Base-by-base conservation (phyloP, 2,113 vertebrate genomes). In the Percopsis transmontana region DNA sequence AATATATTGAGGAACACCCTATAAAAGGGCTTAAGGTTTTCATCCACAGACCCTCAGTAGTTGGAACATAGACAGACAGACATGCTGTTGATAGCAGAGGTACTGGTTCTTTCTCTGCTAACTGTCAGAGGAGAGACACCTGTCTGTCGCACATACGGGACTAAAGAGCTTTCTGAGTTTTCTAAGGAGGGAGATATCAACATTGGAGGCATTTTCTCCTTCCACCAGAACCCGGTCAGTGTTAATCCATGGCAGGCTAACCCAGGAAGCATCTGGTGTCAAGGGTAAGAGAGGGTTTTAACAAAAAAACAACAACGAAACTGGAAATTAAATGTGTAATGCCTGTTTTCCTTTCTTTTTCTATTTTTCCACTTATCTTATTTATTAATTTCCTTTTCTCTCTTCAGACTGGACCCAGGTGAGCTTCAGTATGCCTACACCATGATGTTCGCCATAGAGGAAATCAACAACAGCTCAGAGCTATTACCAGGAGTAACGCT, bases 191-290 rank as follows among this genome's bases (percentile, higher is more conserved):
- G 91, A 42, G 85, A 91, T 64, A 75, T 91, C 66, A 87, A 74
- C 66, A 89, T 93, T 75, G 92, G 92, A 75, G 92, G 89, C 20
- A 90, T 92, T 87, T 93, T 93, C 78, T 92, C 91, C 74, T 92
- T 93, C 69, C 90, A 92, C 68, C 89, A 91, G 72, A 87, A 85
- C 52, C 90, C 89, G 39, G 52, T 77, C 73, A 80, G 27, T 75
- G 84, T 89, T 55, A 85, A 82, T 79, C 88, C 87, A 80, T 61
- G 51, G 19, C 84, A 73, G 23, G 59, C 72, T 47, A 88, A 89
- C 63, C 89, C 88, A 58, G 91, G 89, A 81, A 79, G 54, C 57
- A 84, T 88, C 55, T 80, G 66, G 47, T 93, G 92, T 76, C 70
- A 90, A 59, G 88, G 90, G 91, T 93, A 89, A 91, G 89, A 76